Evolutionary conservation across 2,797 vertebrate genomes (phyloP), one percentile per base, ranked within the genome.

Genomic region (Microcaecilia unicolor): DNA sequence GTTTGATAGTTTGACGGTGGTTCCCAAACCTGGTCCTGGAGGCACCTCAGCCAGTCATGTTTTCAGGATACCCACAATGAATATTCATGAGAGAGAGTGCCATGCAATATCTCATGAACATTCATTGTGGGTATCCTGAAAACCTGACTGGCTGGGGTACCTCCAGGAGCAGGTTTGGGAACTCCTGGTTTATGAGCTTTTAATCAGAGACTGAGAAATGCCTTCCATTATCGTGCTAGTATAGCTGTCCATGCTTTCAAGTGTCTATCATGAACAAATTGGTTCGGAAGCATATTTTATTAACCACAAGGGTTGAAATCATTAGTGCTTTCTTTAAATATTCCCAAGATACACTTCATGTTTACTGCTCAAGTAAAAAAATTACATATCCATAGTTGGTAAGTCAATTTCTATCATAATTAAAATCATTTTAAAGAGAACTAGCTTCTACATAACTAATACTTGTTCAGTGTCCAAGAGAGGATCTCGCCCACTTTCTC

Each of bases 241-340:
- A 71, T 38, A 55, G 78, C 75, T 68, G 78, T 82, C 85, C 86
- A 83, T 72, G 68, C 72, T 82, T 74, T 64, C 72, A 53, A 61
- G 79, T 82, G 83, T 85, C 79, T 80, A 83, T 87, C 76, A 71
- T 37, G 72, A 84, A 81, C 81, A 84, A 81, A 85, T 87, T 88
- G 84, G 88, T 89, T 82, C 84, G 73, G 72, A 75, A 82, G 83
- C 76, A 74, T 78, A 80, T 82, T n/a, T 86, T 87, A 83, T 89
- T 88, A 88, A 85, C 80, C 79, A 72, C 81, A 72, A 58, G 80
- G 78, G 76, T 81, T 85, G 78, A 78, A 84, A 80, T 84, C 82
- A 84, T 84, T 84, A 85, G 78, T 81, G 73, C 76, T 77, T 76
- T 80, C 72, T 80, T 77, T 79, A 87, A 89, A 82, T 75, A 80